A percentile compares a stretch with the other conserved stretches of the same genome.
phyloP scores from a whole-genome alignment of 2,888 invertebrate species.

The Zele albiditarsus region DNA sequence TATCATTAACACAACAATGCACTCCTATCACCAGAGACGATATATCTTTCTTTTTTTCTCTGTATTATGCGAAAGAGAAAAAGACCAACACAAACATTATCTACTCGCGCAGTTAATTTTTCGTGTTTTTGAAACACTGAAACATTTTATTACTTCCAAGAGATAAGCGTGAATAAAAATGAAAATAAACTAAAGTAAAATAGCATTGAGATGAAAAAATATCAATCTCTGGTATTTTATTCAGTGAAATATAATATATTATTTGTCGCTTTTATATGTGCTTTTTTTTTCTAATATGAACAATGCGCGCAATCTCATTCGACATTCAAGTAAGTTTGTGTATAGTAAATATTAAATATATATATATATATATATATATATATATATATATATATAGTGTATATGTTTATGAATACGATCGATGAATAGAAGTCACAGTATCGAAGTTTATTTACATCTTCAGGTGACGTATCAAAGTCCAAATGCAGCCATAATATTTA shows the following conservation, averaged over 20 bases:
- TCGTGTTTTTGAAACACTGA: neutral
- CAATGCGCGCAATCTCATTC: neutral
- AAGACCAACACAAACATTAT: neutral
- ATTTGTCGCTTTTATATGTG: neutral
- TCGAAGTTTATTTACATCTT: slow-evolving; percentile 46
- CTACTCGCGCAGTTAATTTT: neutral
- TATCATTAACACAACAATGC: no score
- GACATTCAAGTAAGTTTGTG: slow-evolving; percentile 13
- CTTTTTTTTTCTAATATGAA: neutral
- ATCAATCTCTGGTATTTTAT: neutral
- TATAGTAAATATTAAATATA: no score
- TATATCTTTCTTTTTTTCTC: no score
- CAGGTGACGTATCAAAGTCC: slow-evolving; percentile 42
- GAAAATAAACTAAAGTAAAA: neutral
- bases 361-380: slow-evolving; percentile 4
- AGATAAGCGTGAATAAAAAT: no score
- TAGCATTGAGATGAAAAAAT: neutral
- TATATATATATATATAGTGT: slow-evolving; percentile 3
- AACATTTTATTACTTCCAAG: neutral
- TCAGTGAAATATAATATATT: neutral
- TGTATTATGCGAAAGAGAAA: no score
- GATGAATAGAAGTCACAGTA: slow-evolving; percentile 33
- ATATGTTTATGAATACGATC: slow-evolving; percentile 22
- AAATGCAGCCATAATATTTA: slow-evolving; percentile 51
- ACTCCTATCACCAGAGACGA: no score